phyloP scores from a whole-genome alignment of 2,888 invertebrate species.

The Ophion costatus region DNA sequence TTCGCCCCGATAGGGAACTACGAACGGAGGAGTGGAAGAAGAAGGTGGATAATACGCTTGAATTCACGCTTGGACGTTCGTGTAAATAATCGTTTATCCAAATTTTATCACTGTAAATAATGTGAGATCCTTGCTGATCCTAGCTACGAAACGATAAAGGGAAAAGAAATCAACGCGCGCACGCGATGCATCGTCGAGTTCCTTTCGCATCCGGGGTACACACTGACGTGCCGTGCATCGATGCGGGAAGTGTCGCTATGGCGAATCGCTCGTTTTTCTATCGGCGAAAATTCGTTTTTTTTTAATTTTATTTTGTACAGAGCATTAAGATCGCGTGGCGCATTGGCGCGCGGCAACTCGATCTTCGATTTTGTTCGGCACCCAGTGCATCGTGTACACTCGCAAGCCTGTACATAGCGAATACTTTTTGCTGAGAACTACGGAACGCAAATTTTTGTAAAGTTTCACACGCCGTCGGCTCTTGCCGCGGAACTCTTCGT shows the following conservation, averaged over 20 bases:
- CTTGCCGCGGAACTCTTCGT: background rate
- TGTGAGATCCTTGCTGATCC: background rate
- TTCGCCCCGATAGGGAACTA: background rate
- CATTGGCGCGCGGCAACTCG: background rate
- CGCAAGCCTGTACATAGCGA: background rate
- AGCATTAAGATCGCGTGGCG: no score
- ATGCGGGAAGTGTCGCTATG: background rate
- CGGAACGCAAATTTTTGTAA: background rate
- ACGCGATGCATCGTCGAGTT: background rate
- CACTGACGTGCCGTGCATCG: background rate
- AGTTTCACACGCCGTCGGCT: background rate
- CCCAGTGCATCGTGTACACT: background rate
- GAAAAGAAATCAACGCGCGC: background rate
- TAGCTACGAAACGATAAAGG: background rate
- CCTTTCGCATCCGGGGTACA: background rate
- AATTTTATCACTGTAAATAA: constrained; percentile 35
- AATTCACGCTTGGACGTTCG: constrained; percentile 30
- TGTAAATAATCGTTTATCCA: constrained; percentile 39
- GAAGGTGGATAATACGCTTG: background rate
- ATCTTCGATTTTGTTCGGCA: background rate
- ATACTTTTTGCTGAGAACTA: background rate
- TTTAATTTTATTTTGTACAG: no score
- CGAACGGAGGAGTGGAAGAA: background rate
- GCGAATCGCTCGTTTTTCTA: background rate
- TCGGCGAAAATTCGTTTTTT: no score